Conservation (phyloP, 2,888 invertebrate species). For the Chloroclystis v-ata region DNA sequence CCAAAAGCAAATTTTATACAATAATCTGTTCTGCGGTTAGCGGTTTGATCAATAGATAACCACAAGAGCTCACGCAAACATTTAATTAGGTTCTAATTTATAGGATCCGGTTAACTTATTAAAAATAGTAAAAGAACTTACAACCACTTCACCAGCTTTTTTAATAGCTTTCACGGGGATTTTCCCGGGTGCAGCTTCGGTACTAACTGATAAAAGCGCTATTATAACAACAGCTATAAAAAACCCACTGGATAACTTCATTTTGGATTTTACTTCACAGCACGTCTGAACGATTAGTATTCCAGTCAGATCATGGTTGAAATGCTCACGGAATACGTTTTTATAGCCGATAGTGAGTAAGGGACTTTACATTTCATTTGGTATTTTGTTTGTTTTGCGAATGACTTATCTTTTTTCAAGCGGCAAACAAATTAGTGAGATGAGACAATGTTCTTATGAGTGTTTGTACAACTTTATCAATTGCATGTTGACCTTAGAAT, state of each 20-base stretch:
- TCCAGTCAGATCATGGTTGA: slow-evolving; percentile 9
- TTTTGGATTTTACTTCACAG: slow-evolving; percentile 16
- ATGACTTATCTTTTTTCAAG: slow-evolving; percentile 12
- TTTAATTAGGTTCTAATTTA: too few species aligned
- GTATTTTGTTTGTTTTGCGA: slow-evolving; percentile 14
- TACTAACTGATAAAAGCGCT: slow-evolving; percentile 28
- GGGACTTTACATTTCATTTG: slow-evolving; percentile 22
- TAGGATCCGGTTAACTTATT: too few species aligned
- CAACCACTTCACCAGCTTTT: slow-evolving; percentile 40
- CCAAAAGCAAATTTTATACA: too few species aligned
- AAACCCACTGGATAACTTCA: slow-evolving; percentile 28
- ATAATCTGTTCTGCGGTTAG: too few species aligned
- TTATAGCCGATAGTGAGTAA: slow-evolving; percentile 14
- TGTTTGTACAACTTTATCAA: neutral
- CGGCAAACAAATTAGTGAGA: neutral
- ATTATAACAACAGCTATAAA: slow-evolving; percentile 23
- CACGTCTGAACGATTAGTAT: slow-evolving; percentile 9
- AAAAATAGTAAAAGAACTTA: slow-evolving; percentile 30
- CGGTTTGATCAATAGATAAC: too few species aligned
- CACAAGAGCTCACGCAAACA: too few species aligned
- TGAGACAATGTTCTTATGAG: neutral
- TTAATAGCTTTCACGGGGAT: slow-evolving; percentile 42
- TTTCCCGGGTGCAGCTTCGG: slow-evolving; percentile 36
- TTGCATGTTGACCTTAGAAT: too few species aligned
- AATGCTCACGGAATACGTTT: slow-evolving; percentile 20